Conservation (phyloP, 2,888 invertebrate genomes). For the Frankliniella fusca region DNA sequence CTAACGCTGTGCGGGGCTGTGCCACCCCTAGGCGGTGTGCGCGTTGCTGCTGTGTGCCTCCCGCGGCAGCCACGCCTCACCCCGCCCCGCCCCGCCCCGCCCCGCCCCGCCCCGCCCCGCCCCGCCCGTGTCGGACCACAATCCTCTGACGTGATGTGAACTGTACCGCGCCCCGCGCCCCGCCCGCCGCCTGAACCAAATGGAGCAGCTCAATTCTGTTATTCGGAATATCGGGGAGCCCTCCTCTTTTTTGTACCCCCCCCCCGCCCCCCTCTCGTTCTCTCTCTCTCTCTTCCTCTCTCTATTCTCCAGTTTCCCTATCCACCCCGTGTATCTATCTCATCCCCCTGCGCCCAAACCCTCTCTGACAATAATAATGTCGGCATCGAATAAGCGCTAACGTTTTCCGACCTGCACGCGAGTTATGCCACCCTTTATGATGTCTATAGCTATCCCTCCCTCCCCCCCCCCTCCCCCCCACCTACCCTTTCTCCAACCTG, state of each 20-base stretch:
- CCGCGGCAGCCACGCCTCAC: background rate
- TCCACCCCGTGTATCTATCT: background rate
- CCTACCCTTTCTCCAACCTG: no score
- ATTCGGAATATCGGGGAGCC: background rate
- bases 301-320: background rate
- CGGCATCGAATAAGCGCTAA: no score
- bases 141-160: constrained; percentile 8
- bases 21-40: no score
- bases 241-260: background rate
- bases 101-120: background rate
- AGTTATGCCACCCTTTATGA: no score
- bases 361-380: no score
- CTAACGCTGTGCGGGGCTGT: no score
- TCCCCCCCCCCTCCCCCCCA: no score
- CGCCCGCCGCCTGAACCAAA: background rate
- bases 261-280: background rate
- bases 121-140: background rate
- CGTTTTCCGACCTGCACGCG: no score
- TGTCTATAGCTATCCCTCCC: no score
- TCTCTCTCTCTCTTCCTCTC: background rate
- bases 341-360: background rate
- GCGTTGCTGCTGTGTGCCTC: no score
- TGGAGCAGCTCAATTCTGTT: background rate
- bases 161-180: background rate
- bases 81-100: background rate